These are phyloP conservation scores for Anabas testudineus DNA, from an alignment of 2,797 vertebrate species.

Conservation along the genomic window DNA sequence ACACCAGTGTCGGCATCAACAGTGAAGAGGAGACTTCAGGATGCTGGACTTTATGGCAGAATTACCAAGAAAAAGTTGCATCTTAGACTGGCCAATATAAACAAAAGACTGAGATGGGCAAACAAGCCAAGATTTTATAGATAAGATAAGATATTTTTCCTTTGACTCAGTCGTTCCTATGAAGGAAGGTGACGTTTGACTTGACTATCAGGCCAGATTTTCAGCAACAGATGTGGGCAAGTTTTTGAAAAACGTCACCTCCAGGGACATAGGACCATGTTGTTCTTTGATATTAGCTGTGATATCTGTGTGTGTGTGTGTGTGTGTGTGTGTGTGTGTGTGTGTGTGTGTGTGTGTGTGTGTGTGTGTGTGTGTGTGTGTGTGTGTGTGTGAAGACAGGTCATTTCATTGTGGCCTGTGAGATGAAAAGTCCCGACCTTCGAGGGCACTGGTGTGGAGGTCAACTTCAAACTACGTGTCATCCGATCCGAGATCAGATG, in stretches of 20 bases:
- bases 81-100: no score
- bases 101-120: no score
- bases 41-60: no score
- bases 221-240: conserved; percentile 35
- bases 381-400: conserved; percentile 56
- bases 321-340: conserved; percentile 26
- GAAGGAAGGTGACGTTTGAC: neutral
- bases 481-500: conserved; percentile 41
- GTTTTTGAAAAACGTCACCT: conserved; percentile 1
- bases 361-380: conserved; percentile 14
- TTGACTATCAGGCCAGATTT: neutral
- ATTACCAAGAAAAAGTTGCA: no score
- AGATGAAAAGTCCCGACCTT: conserved; percentile 80
- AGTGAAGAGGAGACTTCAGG: no score
- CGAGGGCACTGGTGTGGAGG: conserved; percentile 31
- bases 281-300: conserved; percentile 42
- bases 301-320: conserved; percentile 26
- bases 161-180: no score
- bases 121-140: no score
- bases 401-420: conserved; percentile 48
- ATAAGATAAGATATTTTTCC: no score
- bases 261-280: conserved; percentile 31
- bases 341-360: conserved; percentile 19
- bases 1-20: no score
- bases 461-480: conserved; percentile 30